Base-by-base conservation (phyloP, 2,113 vertebrate genomes). In the Stegastes partitus region DNA sequence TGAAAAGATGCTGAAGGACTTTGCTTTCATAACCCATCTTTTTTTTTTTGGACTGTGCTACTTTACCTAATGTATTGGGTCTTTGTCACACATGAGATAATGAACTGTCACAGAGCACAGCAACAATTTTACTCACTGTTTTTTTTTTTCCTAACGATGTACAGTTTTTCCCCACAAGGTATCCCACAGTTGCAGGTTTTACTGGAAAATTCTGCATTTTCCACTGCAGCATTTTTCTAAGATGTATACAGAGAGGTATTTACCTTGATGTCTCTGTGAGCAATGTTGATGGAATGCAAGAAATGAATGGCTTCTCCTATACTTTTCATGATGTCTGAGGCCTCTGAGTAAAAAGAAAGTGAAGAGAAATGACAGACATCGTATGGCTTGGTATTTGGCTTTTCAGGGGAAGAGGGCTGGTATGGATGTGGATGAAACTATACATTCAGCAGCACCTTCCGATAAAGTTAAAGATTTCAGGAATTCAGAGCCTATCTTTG, bases 221-320 rank as follows among this genome's bases (percentile, higher is more conserved):
- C 12, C n/a, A 16, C 23, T 54, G 12, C 22, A 54, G 8, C 3
- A 10, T 25, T 1, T 22, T 3, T 51, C 22, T 28, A 3, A 22
- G 4, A 39, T 28, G n/a, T 28, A 61, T 14, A 63, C 1, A 56
- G 22, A 0, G 19, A 70, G 0, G 7, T 49, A 28, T 68, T 77
- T 72, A 82, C 67, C 80, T 98, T 98, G 71, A 98, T 96, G 0
- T 98, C 97, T 86, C 97, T 91, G 81, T 98, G 97, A 0, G 96
- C 97, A 0, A 98, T 97, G 91, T 97, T 97, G 91, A 96, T 96
- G 0, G 96, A 96, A 79, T 97, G 97, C 39, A 97, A 84, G 83
- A 96, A 97, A 88, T 95, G 95, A 61, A 97, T 97, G 81, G 97
- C 97, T 79, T 96, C 96, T 5, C 97, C 96, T 0, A 97, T 97